phyloP scores from a whole-genome alignment of 1,140 invertebrate species.

The Saccostrea glomerata region DNA sequence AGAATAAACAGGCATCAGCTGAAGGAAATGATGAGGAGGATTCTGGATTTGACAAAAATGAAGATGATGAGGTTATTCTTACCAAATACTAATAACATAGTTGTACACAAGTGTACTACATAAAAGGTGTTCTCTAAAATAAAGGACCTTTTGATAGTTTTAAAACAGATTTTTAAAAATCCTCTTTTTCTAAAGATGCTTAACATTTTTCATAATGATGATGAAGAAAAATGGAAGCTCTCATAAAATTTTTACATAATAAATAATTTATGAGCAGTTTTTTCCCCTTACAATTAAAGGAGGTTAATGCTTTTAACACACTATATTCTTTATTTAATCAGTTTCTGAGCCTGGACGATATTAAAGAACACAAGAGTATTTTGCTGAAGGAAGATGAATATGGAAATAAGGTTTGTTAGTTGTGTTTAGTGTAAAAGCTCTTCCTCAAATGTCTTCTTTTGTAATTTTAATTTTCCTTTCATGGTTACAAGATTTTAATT shows the following conservation, averaged over 20 bases:
- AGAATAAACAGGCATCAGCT: constrained; percentile 55
- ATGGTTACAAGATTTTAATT: no score
- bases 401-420: constrained; percentile 38
- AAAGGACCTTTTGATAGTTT: no score
- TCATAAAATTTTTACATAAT: neutral
- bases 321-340: constrained; percentile 55
- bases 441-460: no score
- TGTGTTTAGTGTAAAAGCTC: neutral
- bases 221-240: neutral
- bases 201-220: no score
- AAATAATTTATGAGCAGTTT: neutral
- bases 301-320: neutral
- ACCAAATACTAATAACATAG: neutral
- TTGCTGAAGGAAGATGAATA: constrained; percentile 62
- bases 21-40: constrained; percentile 66
- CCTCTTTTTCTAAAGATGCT: no score
- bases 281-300: neutral
- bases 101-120: no score
- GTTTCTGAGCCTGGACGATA: constrained; percentile 75
- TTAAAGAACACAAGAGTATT: constrained; percentile 65
- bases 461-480: no score
- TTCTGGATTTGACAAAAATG: constrained; percentile 55
- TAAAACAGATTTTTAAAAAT: no score
- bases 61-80: constrained; percentile 64
- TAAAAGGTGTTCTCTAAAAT: no score